These are phyloP conservation scores for Thomomys bottae DNA, from an alignment of 2,113 vertebrate species.

Conservation along the genomic window DNA sequence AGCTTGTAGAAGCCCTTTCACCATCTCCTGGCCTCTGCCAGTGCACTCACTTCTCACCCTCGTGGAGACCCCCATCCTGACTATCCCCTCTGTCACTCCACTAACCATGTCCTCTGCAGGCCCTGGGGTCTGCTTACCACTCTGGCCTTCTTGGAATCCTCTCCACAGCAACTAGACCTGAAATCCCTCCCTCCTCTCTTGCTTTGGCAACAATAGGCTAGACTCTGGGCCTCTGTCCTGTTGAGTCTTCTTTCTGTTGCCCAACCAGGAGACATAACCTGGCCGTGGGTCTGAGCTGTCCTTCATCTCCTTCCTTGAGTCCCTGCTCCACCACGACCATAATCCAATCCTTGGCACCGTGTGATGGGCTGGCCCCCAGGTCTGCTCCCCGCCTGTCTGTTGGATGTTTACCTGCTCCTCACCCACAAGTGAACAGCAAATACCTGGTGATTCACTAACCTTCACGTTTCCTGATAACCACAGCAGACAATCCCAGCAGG, in stretches of 20 bases:
- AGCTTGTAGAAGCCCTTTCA: rapidly evolving
- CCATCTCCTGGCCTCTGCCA: not conserved
- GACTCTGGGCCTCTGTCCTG: not conserved
- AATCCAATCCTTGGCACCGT: not conserved
- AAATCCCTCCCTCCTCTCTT: not conserved
- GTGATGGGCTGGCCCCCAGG: too few relatives aligned
- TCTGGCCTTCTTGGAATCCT: not conserved
- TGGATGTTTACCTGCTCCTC: not conserved
- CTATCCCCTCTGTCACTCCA: not conserved
- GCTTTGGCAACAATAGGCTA: not conserved
- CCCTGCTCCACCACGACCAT: too few relatives aligned
- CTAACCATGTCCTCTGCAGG: not conserved
- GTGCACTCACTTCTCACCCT: not conserved
- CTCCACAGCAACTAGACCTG: not conserved
- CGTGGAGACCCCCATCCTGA: too few relatives aligned
- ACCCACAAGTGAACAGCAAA: not conserved
- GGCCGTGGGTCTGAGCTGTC: not conserved
- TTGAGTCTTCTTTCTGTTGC: not conserved
- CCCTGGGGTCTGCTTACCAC: too few relatives aligned
- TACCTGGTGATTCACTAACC: not conserved
- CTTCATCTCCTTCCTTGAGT: not conserved
- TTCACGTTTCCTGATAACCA: too few relatives aligned
- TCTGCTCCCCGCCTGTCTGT: not conserved
- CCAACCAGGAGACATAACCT: not conserved
- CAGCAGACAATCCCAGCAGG: not conserved